Base-by-base conservation (phyloP, 2,797 vertebrate species). In the Gymnothorax javanicus region DNA sequence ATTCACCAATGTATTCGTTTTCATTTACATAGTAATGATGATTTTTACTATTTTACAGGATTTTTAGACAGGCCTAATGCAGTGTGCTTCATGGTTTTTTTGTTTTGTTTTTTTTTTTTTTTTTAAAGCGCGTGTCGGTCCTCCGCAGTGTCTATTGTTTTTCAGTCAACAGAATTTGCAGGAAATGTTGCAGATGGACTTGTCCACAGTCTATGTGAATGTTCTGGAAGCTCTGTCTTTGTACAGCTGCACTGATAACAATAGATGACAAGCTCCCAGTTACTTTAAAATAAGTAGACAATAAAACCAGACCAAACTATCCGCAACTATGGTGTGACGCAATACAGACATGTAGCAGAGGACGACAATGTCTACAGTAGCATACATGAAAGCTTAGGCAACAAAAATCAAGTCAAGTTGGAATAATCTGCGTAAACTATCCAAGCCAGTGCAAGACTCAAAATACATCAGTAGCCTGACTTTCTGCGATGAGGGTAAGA, bases 21-120 rank as follows among this genome's bases (percentile, higher is more conserved):
- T 43, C 33, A 43, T 43, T 43, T 43, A 43, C 33, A 43, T 43
- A 43, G n/a, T n/a, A n/a, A n/a, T n/a, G n/a, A 43, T 43, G 33
- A 69, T 25, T 25, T 25, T 25, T 8, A 4, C n/a, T 25, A 23
- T 8, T 69, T 69, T n/a, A 25, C 23, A 6, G 64, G 64, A 69
- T 77, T 77, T 75, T 73, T 73, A 9, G 91, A 89, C 93, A 92
- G 88, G 84, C 91, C 91, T 92, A 90, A 87, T 90, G 87, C 86
- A 90, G 90, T 90, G 88, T 87, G 90, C 90, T 75, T 84, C 89
- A 92, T 87, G 89, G 91, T 95, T 93, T 91, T 87, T n/a, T n/a
- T n/a, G n/a, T n/a, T n/a, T n/a, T n/a, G 91, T 95, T 93, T 91
- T 87, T n/a, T n/a, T n/a, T n/a, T 89, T 95, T 95, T 94, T 95